phyloP scores from a whole-genome alignment of 1,140 invertebrate genomes.

The Brachionus manjavacas region DNA sequence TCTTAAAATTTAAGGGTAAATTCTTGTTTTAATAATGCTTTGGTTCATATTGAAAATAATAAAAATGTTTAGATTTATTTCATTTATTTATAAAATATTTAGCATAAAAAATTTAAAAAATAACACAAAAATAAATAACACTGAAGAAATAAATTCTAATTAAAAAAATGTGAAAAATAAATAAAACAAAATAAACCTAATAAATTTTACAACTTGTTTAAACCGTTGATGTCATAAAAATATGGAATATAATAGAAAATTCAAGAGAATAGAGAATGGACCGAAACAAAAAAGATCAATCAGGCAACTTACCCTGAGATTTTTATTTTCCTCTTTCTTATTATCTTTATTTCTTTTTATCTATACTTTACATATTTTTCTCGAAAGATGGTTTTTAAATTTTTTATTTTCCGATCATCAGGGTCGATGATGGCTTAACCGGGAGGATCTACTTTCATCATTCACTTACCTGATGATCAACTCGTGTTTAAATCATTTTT shows the following conservation, averaged over 20 bases:
- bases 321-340: not conserved
- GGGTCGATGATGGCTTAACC: not conserved
- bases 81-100: not conserved
- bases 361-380: not conserved
- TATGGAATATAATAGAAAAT: no score
- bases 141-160: not conserved
- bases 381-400: not conserved
- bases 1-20: not conserved
- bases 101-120: not conserved
- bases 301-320: no score
- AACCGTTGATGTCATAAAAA: no score
- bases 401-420: not conserved
- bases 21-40: not conserved
- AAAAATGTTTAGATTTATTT: not conserved
- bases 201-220: no score
- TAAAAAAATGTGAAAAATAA: no score
- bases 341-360: not conserved
- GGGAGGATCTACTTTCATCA: not conserved
- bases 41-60: not conserved
- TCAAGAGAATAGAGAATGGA: no score
- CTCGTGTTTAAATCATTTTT: no score
- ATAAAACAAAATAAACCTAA: no score
- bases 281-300: no score
- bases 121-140: not conserved
- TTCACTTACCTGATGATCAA: no score